Conservation (phyloP, 2,888 invertebrate species). For the Deilephila porcellus region DNA sequence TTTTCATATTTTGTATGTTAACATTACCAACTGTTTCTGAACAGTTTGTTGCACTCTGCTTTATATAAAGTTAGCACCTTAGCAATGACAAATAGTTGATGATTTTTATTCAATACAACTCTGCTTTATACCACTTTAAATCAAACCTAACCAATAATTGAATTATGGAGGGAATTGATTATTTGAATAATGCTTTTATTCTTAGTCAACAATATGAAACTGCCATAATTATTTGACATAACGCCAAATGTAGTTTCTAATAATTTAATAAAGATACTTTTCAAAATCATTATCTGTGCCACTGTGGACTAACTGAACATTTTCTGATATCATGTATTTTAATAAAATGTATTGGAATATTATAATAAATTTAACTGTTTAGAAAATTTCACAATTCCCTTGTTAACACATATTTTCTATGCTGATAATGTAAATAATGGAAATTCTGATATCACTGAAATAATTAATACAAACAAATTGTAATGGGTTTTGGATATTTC, state of each 20-base stretch:
- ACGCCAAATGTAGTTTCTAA: slow-evolving; percentile 16
- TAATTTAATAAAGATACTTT: background rate
- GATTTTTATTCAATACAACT: too few species aligned
- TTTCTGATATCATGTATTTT: background rate
- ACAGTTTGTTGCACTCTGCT: slow-evolving; percentile 11
- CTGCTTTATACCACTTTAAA: background rate
- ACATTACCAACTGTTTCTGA: background rate
- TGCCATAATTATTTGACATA: slow-evolving; percentile 4
- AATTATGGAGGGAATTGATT: background rate
- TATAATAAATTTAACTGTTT: background rate
- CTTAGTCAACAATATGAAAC: background rate
- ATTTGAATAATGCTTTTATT: background rate
- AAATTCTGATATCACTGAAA: background rate
- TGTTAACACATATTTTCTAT: background rate
- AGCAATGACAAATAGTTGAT: too few species aligned
- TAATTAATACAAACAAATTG: background rate
- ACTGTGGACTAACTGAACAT: background rate
- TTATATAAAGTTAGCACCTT: slow-evolving; percentile 9
- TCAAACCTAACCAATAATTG: background rate
- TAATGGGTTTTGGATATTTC: slow-evolving; percentile 25
- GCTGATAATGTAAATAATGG: background rate
- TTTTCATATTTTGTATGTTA: background rate
- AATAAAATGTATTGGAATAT: background rate
- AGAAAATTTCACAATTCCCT: background rate
- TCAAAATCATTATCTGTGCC: background rate